Base-by-base conservation (phyloP, 2,888 invertebrate genomes). In the Trachelus stipa region DNA sequence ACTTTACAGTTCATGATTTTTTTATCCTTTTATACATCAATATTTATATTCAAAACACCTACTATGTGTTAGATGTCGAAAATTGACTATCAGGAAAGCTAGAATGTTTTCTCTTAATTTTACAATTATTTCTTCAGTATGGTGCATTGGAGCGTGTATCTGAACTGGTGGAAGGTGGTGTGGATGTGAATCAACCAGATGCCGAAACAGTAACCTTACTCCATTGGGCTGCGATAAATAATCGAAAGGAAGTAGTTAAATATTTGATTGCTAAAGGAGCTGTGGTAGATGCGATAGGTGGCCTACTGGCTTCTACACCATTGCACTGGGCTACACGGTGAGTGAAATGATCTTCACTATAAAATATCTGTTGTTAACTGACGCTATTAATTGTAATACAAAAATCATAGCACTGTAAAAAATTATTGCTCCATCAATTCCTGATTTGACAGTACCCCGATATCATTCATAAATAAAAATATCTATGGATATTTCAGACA, bases 181-280 rank as follows among this genome's bases (percentile, higher is more conserved):
- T 96, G 92, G 97, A 98, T 92, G 98, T 99, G 23, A 99, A 99
- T 92, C 95, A 97, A 89, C 96, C 98, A 73, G 99, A 99, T 92
- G 94, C 94, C 83, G 99, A 99, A 92, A 98, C 98, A 75, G 99
- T 99, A 77, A 98, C 98, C 3, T 92, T 99, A 76, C 93, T 99
- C n/a, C 99, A 99, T 91, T 99, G 99, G 99, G 99, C 99, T 68
- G 97, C 99, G 31, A 99, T 99, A 89, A 99, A 99, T 92, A 99
- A 99, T 93, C 94, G 99, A 78, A 94, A 95, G 84, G 98, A 99
- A 87, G 97, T 99, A 85, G 97, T 98, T 79, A 95, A 95, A 88
- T 98, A 96, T 92, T 96, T 97, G 87, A 93, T 99, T 83, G 94
- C 95, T 79, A 96, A 96, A 89, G 98, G 97, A 76, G 97, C 97